Percentiles rank a stretch among this genome's conserved stretches.
These are phyloP conservation scores for Tretioscincus oriximinensis DNA, from an alignment of 2,113 vertebrate species.

Conservation along the genomic window DNA sequence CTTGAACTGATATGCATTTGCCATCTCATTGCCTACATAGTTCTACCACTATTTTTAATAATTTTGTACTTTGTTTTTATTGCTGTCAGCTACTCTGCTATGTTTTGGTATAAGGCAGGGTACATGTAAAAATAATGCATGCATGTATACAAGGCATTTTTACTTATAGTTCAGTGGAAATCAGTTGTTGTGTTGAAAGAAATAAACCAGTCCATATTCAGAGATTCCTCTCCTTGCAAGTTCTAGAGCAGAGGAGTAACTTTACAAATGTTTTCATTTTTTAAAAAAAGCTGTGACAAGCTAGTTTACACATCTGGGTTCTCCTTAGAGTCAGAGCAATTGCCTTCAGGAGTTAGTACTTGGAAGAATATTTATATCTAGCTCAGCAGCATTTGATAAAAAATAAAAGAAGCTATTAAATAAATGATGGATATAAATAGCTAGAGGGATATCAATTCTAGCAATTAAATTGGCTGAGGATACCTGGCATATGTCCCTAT, in stretches of 20 bases:
- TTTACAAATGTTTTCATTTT: background rate
- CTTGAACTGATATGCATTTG: too few relatives aligned
- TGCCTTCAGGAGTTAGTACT: background rate
- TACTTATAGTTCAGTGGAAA: background rate
- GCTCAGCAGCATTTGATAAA: slow-evolving; percentile 18
- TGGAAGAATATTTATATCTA: slow-evolving; percentile 7
- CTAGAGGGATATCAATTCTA: background rate
- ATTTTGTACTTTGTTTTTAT: too few relatives aligned
- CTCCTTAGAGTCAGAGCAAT: background rate
- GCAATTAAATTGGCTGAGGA: background rate
- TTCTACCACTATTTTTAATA: too few relatives aligned
- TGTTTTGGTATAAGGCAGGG: too few relatives aligned
- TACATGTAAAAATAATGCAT: too few relatives aligned
- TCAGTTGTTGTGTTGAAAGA: background rate
- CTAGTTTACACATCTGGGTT: background rate
- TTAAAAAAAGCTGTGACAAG: background rate
- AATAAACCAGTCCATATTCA: background rate
- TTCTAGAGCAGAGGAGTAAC: background rate
- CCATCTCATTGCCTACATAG: too few relatives aligned
- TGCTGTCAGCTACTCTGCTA: too few relatives aligned
- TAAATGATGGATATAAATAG: slow-evolving; percentile 33
- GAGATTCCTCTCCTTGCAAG: background rate
- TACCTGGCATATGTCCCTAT: background rate
- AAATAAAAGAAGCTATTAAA: slow-evolving; percentile 22
- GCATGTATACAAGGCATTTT: too few relatives aligned